Evolutionary conservation across 2,113 vertebrate genomes (phyloP), one percentile per base, ranked within the genome.

Genomic region (Pseudopipra pipra): DNA sequence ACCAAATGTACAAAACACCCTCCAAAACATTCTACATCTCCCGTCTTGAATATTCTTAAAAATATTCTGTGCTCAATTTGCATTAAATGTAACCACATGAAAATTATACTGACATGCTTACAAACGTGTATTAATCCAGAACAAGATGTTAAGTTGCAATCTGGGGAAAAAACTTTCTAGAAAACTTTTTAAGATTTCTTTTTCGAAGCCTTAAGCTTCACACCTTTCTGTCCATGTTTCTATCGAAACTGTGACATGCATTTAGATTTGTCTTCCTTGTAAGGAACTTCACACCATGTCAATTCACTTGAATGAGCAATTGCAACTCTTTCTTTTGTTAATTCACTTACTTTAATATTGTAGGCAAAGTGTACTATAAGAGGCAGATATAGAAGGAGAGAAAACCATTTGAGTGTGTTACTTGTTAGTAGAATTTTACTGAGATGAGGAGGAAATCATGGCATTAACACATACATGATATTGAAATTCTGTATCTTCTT

Each of bases 1-100:
- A 47, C 2, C 0, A 39, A 47, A 43, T 20, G 16, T 33, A 22
- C 39, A 35, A 56, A 21, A 30, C 4, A 0, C 0, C 5, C 9
- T 51, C 20, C 30, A 35, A 56, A 35, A 39, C 5, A 47, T 72
- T 83, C 17, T 28, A 31, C 11, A n/a, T 84, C 47, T 12, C 4
- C 7, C 5, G 6, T 55, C 33, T 39, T 33, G 7, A 61, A 70
- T 44, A 35, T 21, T 73, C 10, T 75, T 59, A 23, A 47, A 85
- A 85, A 72, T 46, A 56, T 52, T 73, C 15, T 54, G 8, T 21
- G 41, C 3, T 66, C 11, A 59, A 5, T 71, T 89, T 74, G 4
- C 8, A 14, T 67, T 58, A 95, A 81, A 89, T 54, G 10, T 47
- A 91, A 55, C 12, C 5, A 23, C 18, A 70, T 39, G 16, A 80